Evolutionary conservation across 1,140 invertebrate species (phyloP).

Genomic region (Apis cerana): DNA sequence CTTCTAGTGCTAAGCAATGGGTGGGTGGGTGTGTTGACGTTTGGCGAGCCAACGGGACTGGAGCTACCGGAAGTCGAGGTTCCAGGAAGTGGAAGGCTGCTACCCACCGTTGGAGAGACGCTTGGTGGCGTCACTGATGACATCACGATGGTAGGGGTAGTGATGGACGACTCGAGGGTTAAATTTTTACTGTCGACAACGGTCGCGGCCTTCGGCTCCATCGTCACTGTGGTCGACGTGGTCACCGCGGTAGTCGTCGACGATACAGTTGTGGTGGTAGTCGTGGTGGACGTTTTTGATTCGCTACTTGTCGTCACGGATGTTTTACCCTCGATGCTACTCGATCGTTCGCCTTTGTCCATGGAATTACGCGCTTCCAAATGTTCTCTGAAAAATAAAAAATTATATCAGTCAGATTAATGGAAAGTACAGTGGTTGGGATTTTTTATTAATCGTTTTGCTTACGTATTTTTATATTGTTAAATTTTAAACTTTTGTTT

Average conservation of each 20-base stretch:
- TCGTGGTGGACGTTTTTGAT: conserved; percentile 37
- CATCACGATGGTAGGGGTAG: conserved; percentile 90
- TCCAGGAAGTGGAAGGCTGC: conserved; percentile 75
- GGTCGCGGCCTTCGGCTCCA: conserved; percentile 68
- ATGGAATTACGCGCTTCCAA: conserved; percentile 67
- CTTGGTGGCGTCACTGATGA: conserved; percentile 90
- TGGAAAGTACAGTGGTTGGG: neutral
- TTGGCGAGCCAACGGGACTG: conserved; percentile 78
- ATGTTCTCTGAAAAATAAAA: conserved; percentile 72
- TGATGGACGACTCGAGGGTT: conserved; percentile 81
- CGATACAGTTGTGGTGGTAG: conserved; percentile 26
- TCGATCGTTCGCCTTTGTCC: conserved; percentile 70
- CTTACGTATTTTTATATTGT: too few species aligned
- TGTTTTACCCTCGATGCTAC: conserved; percentile 58
- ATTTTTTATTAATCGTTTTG: too few species aligned
- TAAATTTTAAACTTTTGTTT: too few species aligned
- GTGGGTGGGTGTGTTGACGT: conserved; percentile 83
- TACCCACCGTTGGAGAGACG: conserved; percentile 85
- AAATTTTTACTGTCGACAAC: conserved; percentile 45
- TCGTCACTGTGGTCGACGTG: conserved; percentile 45
- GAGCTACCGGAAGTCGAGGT: conserved; percentile 77
- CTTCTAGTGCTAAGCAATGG: conserved; percentile 85
- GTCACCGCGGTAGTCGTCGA: conserved; percentile 33
- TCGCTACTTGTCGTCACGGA: conserved; percentile 29
- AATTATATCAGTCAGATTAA: neutral